Evolutionary conservation across 2,888 invertebrate species (phyloP).

Genomic region (Thymelicus lineola): DNA sequence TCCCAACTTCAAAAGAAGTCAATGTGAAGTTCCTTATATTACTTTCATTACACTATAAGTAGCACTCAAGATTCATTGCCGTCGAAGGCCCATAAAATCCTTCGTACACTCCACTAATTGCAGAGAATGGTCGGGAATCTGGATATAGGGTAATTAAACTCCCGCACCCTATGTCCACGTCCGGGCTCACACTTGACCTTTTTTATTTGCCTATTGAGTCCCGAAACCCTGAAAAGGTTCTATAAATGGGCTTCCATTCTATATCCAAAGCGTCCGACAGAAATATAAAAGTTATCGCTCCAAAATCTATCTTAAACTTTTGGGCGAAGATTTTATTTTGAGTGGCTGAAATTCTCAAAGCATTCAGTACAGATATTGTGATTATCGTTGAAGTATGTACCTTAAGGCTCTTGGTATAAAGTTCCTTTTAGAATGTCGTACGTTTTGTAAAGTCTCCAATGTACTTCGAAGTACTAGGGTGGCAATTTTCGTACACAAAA

Average conservation of each 20-base stretch:
- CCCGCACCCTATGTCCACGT: constrained; percentile 23
- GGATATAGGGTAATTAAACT: constrained; percentile 32
- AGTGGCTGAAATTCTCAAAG: not conserved
- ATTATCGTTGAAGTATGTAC: not conserved
- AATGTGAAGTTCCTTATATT: no score
- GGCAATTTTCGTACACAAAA: constrained; percentile 37
- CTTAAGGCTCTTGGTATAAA: not conserved
- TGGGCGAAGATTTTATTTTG: constrained; percentile 18
- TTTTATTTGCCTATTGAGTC: constrained; percentile 44
- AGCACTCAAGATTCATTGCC: constrained; percentile 4
- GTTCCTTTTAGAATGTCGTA: not conserved
- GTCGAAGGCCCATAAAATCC: constrained; percentile 18
- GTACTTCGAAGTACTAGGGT: constrained; percentile 33
- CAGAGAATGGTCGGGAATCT: constrained; percentile 13
- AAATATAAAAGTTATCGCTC: constrained; percentile 4
- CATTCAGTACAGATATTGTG: not conserved
- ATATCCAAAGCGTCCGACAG: constrained; percentile 29
- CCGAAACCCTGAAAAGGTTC: constrained; percentile 44
- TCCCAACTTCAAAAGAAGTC: no score
- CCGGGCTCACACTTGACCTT: constrained; percentile 37
- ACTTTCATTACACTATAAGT: not conserved
- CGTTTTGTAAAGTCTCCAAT: constrained; percentile 24
- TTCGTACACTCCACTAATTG: constrained; percentile 20
- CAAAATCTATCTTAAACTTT: constrained; percentile 30
- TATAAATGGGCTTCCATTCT: constrained; percentile 41